Evolutionary conservation across 1,140 invertebrate genomes (phyloP), one percentile per base, ranked within the genome.

Genomic region (Ceratoteleas bidentatus): DNA sequence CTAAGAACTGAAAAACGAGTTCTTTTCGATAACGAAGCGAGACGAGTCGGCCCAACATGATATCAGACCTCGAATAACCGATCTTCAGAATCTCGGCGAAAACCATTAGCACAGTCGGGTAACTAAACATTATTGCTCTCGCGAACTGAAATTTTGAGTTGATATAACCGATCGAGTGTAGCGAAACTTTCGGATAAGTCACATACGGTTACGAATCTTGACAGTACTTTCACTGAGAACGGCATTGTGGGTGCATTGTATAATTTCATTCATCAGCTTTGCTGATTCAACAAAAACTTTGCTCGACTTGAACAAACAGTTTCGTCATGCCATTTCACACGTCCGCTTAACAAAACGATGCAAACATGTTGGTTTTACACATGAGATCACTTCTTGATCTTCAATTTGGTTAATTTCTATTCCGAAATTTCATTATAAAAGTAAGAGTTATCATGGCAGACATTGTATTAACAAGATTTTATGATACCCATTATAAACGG

Each of bases 271-370:
- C 54, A 38, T 58, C 65, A 50, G 38, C 38, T 69, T 49, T 69
- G 65, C 54, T 69, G 65, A 50, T 50, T 58, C 54, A 58, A 58
- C 50, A 57, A 69, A 69, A 69, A 58, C 24, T 36, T 24, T n/a
- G 38, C 13, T 47, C 53, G 53, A 47, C 9, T 57, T 56, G 15
- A 68, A 49, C 64, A 68, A 69, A 69, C 64, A 66, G 15, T 66
- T 69, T 69, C 54, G 65, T 69, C 65, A 66, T 33, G 65, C 54
- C 52, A 66, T 14, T 56, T 66, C 50, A 49, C 62, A 43, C 47
- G 49, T 66, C 53, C 47, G 14, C 7, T 5, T 0, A 14, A 34
- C 45, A 62, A 62, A 49, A 50, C 8, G 3, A 62, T 62, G 43
- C 49, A 47, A 47, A 52, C 49, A 24, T 47, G 45, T 47, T 14